Conservation (phyloP, 2,797 vertebrate species). For the Clangula hyemalis region DNA sequence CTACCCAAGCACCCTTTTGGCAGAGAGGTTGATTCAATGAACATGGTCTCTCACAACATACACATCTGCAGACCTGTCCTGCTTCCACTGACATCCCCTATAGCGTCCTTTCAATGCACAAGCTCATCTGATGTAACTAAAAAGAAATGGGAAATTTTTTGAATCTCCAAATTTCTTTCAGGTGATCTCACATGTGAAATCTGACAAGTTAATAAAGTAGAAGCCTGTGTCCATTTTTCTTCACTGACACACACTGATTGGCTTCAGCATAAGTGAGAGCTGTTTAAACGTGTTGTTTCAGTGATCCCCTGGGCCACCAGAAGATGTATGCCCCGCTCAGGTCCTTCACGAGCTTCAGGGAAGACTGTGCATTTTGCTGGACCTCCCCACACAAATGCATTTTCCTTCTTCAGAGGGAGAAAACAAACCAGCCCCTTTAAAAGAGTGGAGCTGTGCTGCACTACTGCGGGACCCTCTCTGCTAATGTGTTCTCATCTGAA, state of each 20-base stretch:
- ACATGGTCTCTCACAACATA: rapidly evolving
- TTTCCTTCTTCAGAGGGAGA: neutral
- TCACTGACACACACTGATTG: neutral
- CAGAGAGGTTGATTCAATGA: neutral
- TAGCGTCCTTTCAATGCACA: neutral
- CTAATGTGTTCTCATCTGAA: neutral
- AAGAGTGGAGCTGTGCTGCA: neutral
- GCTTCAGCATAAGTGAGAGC: neutral
- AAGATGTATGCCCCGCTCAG: rapidly evolving
- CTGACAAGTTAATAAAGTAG: neutral
- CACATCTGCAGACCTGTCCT: neutral
- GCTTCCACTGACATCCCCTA: neutral
- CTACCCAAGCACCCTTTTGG: neutral
- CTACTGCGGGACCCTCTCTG: neutral
- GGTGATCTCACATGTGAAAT: neutral
- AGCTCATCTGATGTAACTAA: neutral
- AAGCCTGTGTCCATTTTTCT: neutral
- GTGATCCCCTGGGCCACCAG: neutral
- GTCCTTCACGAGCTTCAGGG: neutral
- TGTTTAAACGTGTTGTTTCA: neutral
- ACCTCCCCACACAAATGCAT: neutral
- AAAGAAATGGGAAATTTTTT: neutral
- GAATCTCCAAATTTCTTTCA: neutral
- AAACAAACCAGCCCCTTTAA: neutral
- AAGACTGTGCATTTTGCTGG: neutral